Base-by-base conservation (phyloP, 2,113 vertebrate genomes). In the Morone chrysops region DNA sequence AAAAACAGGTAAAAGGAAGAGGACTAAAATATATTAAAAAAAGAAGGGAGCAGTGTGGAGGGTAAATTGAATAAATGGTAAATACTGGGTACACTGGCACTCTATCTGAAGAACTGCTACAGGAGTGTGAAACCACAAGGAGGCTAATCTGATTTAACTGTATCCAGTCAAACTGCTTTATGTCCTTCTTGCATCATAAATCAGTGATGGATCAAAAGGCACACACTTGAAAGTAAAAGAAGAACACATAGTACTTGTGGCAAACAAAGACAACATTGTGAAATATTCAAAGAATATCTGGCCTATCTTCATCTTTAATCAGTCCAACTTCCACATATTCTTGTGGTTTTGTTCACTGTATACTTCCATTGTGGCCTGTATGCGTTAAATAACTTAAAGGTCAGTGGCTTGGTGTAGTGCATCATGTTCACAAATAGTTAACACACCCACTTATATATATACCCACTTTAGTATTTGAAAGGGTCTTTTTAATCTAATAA, bases 121-220 rank as follows among this genome's bases (percentile, higher is more conserved):
- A 43, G 51, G 25, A 22, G 47, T 41, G 43, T 16, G 18, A 57
- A 75, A 57, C 13, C n/a, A 67, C 5, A 65, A 75, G 4, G 16
- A 72, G 4, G 57, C 67, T 74, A 65, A 74, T 86, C 51, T 71
- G 45, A 86, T 81, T 50, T 48, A 65, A 76, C 43, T 7, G n/a
- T 16, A 41, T 78, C 50, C 74, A 75, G 70, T 79, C 47, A 65
- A 60, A 70, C 57, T 48, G 45, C 67, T 73, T 76, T 80, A 54
- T 43, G 54, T 3, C 66, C 22, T n/a, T 50, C 6, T 20, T 59
- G 6, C 57, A 51, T 62, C 20, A 85, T 43, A 62, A 69, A 71
- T 48, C 31, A 67, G 41, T 31, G 53, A 77, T 6, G 3, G 7
- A 13, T 60, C 25, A 76, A 45, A 38, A 62, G 20, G 31, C 31